Conservation (phyloP, 1,140 invertebrate species). For the Aricia agestis region DNA sequence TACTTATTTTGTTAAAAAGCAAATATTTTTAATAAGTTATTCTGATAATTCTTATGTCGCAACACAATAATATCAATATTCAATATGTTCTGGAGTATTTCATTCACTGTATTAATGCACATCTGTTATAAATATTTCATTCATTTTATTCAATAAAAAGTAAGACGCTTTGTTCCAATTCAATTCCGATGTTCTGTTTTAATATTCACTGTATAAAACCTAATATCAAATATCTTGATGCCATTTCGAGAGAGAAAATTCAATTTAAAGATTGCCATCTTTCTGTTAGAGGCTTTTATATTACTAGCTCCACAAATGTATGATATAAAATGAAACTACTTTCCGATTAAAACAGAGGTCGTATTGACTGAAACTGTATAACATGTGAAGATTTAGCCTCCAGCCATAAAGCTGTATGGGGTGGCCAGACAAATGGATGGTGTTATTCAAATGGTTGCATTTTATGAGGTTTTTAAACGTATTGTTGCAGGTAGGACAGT, state of each 20-base stretch:
- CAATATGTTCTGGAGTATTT: neutral
- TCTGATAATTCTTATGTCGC: too few relatives aligned
- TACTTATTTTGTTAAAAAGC: too few relatives aligned
- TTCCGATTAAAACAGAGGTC: conserved; percentile 42
- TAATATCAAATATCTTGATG: conserved; percentile 21
- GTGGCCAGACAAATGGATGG: conserved; percentile 39
- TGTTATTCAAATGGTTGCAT: conserved; percentile 31
- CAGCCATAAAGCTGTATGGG: conserved; percentile 54
- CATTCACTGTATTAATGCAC: too few relatives aligned
- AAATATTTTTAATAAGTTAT: too few relatives aligned
- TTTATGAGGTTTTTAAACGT: neutral
- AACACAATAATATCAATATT: too few relatives aligned
- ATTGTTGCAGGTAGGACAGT: too few relatives aligned
- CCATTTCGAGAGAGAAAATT: conserved; percentile 21
- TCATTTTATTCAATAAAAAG: conserved; percentile 11
- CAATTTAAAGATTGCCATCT: conserved; percentile 27
- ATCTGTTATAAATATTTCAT: neutral
- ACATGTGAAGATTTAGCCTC: conserved; percentile 55
- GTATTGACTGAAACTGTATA: conserved; percentile 50
- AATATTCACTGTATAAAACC: conserved; percentile 3
- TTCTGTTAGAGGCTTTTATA: conserved; percentile 21
- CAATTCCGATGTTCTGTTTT: neutral
- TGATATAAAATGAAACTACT: conserved; percentile 21
- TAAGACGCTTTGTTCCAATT: conserved; percentile 6
- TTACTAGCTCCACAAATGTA: conserved; percentile 17